Evolutionary conservation across 35 echinoderm and acorn worm species (phyloP), one percentile per base, ranked within the genome.

Genomic region (Diadema setosum): DNA sequence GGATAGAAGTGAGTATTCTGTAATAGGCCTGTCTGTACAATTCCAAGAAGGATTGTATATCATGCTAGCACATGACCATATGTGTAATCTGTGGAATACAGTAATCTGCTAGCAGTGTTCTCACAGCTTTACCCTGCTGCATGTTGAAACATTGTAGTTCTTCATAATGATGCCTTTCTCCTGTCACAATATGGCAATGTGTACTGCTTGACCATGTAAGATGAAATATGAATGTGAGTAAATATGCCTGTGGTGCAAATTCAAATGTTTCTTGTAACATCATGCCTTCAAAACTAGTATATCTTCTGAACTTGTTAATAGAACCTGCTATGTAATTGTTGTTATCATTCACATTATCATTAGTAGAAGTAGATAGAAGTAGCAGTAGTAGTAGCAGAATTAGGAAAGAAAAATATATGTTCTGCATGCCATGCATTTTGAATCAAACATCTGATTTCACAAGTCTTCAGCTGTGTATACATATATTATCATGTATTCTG

Each of bases 1-100:
- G 15, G 94, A 95, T 42, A 95, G 86, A 91, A 91, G 94, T 95
- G 65, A 85, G 89, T 87, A 20, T 23, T 52, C 9, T n/a, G 5
- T 5, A 7, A 34, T 4, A 49, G 20, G n/a, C 16, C 17, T 32
- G 33, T 46, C 11, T 3, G 21, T 9, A 23, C 9, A 30, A 84
- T 0, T 81, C 3, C 20, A 84, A 20, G 6, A n/a, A 25, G 14
- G 18, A 58, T 5, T 58, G 18, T 56, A 9, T n/a, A 0, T 56
- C 0, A 1, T n/a, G 42, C 29, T 7, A 18, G 24, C 20, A 14
- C 5, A 35, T 30, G 39, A 16, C 9, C 24, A 56, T 17, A 6
- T 23, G 24, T 84, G 50, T 24, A 27, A 32, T 69, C 20, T 8
- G 15, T n/a, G 1, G 35, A 21, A 40, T n/a, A 39, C 42, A 81